phyloP scores from a whole-genome alignment of 1,140 invertebrate genomes.

The Limonius californicus region DNA sequence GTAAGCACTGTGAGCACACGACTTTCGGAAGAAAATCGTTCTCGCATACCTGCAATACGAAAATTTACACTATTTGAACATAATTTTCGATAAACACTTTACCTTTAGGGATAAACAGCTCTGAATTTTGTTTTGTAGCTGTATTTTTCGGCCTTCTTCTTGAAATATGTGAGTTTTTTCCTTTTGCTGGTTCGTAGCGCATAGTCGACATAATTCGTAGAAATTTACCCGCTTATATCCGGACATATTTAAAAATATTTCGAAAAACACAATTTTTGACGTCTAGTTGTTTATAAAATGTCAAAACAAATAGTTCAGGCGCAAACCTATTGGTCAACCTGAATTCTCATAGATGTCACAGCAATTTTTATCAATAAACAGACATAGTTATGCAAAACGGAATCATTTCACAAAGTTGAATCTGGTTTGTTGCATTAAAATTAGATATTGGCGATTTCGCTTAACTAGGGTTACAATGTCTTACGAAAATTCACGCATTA shows the following conservation, averaged over 20 bases:
- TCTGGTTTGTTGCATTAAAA: no score
- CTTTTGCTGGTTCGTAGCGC: slow-evolving; percentile 60
- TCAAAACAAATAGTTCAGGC: not conserved
- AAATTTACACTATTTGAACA: no score
- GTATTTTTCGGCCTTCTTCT: slow-evolving; percentile 59
- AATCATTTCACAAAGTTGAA: no score
- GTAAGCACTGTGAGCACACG: slow-evolving; percentile 62
- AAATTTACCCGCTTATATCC: slow-evolving; percentile 65
- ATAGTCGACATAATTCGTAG: slow-evolving; percentile 66
- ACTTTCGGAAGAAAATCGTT: slow-evolving; percentile 68
- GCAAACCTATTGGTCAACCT: no score
- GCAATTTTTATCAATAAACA: no score
- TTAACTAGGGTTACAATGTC: no score
- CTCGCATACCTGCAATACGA: slow-evolving; percentile 58
- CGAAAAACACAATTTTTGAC: slow-evolving; percentile 19
- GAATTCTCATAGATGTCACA: no score
- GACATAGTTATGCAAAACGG: no score
- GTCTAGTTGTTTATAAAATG: not conserved
- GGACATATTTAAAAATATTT: slow-evolving; percentile 49
- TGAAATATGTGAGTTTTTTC: slow-evolving; percentile 64
- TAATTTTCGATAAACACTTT: slow-evolving; percentile 20
- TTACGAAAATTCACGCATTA: no score
- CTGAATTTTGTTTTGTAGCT: slow-evolving; percentile 61
- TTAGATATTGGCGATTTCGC: no score
- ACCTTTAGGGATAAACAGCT: slow-evolving; percentile 62